Conservation (phyloP, 2,113 vertebrate species). For the Diphyllodes magnificus region DNA sequence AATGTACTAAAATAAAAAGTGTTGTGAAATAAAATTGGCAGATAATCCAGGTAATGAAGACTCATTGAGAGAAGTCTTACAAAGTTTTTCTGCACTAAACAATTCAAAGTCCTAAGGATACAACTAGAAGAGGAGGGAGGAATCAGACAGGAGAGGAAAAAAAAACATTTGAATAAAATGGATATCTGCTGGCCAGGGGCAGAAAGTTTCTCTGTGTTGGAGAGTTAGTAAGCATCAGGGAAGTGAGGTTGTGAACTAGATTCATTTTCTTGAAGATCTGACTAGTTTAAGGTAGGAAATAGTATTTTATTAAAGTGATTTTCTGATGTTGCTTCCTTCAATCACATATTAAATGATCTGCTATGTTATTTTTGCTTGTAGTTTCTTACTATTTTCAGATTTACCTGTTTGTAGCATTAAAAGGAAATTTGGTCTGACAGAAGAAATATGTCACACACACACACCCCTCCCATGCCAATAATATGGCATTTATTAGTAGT, state of each 20-base stretch:
- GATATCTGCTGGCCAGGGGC: not conserved
- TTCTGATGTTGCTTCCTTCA: not conserved
- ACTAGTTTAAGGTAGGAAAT: not conserved
- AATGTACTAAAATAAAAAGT: not conserved
- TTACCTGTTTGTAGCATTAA: not conserved
- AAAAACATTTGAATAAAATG: not conserved
- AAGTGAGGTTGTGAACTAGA: not conserved
- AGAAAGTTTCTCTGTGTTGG: not conserved
- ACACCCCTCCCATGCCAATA: rapidly evolving
- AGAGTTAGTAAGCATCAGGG: not conserved
- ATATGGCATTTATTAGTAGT: not conserved
- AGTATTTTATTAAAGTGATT: not conserved
- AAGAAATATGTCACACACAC: not conserved
- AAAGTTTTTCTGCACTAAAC: not conserved
- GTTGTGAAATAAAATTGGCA: not conserved
- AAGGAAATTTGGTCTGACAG: not conserved
- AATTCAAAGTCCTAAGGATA: not conserved
- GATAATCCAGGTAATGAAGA: not conserved
- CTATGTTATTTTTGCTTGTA: not conserved
- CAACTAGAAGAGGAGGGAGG: not conserved
- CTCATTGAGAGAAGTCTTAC: not conserved
- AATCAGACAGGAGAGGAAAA: not conserved
- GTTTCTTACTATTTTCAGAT: not conserved
- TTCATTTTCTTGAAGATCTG: not conserved
- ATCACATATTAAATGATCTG: not conserved